Evolutionary conservation across 2,797 vertebrate genomes (phyloP), one percentile per base, ranked within the genome.

Genomic region (Ctenopoma multispine): DNA sequence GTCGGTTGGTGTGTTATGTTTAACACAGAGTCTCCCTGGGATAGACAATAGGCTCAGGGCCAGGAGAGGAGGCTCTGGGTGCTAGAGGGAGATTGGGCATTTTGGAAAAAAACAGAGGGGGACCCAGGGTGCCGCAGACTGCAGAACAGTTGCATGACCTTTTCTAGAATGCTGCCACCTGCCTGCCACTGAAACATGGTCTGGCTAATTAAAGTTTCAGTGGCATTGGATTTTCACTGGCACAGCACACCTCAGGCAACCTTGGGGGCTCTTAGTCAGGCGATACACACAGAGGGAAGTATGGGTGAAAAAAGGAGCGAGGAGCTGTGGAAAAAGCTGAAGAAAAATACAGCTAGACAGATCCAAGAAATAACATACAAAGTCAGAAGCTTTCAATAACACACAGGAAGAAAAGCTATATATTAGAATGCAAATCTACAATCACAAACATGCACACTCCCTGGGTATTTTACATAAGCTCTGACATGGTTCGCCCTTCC

Each of bases 151-250:
- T 23, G 68, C 77, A 86, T 92, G 92, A 92, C 92, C 91, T 93
- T 93, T 91, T 85, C 80, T 83, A 47, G 79, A 91, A 89, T 77
- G 85, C 84, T 88, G 83, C 82, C 84, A 87, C 83, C 87, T 77
- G 77, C 83, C 77, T 86, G 84, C 79, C 87, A 75, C 86, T 84
- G 87, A 90, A 90, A 91, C 89, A 88, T 60, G 27, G 87, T 65
- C 89, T 79, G 86, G 85, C 88, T 92, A 91, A 93, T 93, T 92
- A 92, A 92, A 90, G 85, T 91, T 90, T 92, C 87, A 89, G 85
- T 90, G 91, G 87, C 88, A 89, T 85, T 91, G 88, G 90, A 85
- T 92, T 90, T 90, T 89, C 83, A 82, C 83, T 86, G 87, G 87
- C 89, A 86, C 84, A 89, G 88, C 82, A 84, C 79, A 92, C 92